A percentile compares a stretch with the other conserved stretches of the same genome.
phyloP scores from a whole-genome alignment of 2,113 vertebrate species.

The Tetraodon nigroviridis region DNA sequence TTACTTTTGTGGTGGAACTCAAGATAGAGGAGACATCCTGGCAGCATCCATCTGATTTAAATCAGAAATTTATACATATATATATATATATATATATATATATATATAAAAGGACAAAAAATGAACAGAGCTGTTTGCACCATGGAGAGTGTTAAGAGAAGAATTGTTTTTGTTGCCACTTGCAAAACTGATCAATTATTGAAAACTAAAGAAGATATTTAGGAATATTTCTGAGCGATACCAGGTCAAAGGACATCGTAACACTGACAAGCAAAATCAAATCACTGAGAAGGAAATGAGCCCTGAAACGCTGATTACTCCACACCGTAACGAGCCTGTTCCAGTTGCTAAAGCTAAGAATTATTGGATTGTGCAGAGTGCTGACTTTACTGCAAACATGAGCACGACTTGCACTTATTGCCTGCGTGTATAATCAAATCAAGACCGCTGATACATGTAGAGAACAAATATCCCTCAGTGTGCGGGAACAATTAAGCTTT shows the following conservation, averaged over 20 bases:
- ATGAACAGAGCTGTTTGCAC: too few relatives aligned
- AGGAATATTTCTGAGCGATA: conserved; percentile 40
- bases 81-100: too few relatives aligned
- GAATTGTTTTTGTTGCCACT: not conserved
- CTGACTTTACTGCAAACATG: conserved; percentile 78
- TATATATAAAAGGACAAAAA: too few relatives aligned
- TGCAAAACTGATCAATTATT: conserved; percentile 10
- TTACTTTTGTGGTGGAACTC: too few relatives aligned
- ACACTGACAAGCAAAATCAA: conserved; percentile 75
- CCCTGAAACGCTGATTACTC: conserved; percentile 72
- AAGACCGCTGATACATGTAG: conserved; percentile 72
- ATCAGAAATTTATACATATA: too few relatives aligned
- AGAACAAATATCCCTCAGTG: conserved; percentile 75
- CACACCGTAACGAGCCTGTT: conserved; percentile 70
- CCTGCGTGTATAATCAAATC: conserved; percentile 77
- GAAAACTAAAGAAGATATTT: conserved; percentile 29
- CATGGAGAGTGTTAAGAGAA: too few relatives aligned
- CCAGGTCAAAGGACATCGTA: conserved; percentile 64
- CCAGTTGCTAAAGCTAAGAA: conserved; percentile 66
- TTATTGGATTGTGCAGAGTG: conserved; percentile 74
- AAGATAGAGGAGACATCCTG: too few relatives aligned
- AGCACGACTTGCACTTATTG: conserved; percentile 72
- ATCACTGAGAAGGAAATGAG: conserved; percentile 75
- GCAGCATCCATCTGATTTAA: too few relatives aligned
- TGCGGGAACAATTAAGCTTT: conserved; percentile 68